Base-by-base conservation (phyloP, 2,888 invertebrate genomes). In the Spilarctia lutea region DNA sequence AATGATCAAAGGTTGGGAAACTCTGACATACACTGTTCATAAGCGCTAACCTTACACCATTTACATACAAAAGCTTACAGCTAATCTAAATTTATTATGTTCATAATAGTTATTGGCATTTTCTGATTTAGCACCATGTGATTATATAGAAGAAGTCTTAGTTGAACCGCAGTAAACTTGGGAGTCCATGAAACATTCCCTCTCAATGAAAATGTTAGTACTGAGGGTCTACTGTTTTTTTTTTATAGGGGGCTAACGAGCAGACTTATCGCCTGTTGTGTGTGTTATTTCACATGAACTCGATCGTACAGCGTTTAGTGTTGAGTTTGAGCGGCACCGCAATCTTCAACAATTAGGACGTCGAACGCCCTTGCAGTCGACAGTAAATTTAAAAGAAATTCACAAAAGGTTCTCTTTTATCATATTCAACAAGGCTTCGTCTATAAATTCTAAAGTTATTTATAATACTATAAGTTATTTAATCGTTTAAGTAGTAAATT, bases 31-130 rank as follows among this genome's bases (percentile, higher is more conserved):
- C 52, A 69, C 20, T n/a, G 16, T 56, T 69, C 16, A 4, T 60
- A 60, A 70, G 69, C 60, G 67, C 20, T 13, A 68, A 45, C 45
- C 39, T 60, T 70, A 39, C n/a, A 56, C n/a, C 35, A 60, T n/a
- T 35, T 60, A 35, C n/a, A 69, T 8, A 68, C 2, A 20, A 48
- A 33, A 48, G 48, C 48, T 68, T 30, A 67, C 18, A 27, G 1
- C 42, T 67, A 45, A 67, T 67, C 27, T 67, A 67, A 42, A 27
- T 11, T 39, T 42, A 66, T 39, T 39, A 16, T 27, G 42, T 67
- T 27, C 67, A 67, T 30, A 30, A 67, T 42, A 8, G 8, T 8
- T 27, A 16, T 60, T 27, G 13, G 60, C 60, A 60, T 27, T 16
- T 56, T 27, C 6, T 60, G 27, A 27, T 60, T 27, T 27, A 60